Conservation (phyloP, 2,797 vertebrate genomes). For the Lophotriccus pileatus region DNA sequence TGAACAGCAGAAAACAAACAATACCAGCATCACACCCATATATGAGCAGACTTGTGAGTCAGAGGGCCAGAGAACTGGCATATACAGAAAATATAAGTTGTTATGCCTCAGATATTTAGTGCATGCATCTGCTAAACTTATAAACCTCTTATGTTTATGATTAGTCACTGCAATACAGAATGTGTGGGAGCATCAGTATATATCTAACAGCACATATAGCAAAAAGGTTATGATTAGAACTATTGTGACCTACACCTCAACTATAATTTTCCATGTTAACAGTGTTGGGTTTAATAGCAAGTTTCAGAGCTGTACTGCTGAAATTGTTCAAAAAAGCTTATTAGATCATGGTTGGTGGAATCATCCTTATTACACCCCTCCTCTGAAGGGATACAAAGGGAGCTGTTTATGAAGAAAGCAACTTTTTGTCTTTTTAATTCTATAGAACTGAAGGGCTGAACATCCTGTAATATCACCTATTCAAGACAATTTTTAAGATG, state of each 20-base stretch:
- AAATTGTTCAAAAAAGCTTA: not conserved
- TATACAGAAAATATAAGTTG: not conserved
- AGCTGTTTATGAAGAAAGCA: not conserved
- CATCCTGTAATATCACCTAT: not conserved
- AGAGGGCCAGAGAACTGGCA: not conserved
- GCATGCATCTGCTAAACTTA: not conserved
- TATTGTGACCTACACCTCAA: not conserved
- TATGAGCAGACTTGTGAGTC: not conserved
- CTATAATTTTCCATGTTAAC: not conserved
- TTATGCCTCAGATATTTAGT: not conserved
- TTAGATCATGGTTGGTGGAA: not conserved
- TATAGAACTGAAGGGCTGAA: not conserved
- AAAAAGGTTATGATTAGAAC: not conserved
- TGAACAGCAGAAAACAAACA: not conserved
- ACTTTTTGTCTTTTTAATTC: not conserved
- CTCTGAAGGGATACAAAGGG: not conserved
- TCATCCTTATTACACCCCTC: not conserved
- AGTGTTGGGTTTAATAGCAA: not conserved
- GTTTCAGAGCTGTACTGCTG: not conserved
- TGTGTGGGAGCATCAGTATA: not conserved
- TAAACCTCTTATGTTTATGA: not conserved
- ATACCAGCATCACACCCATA: not conserved
- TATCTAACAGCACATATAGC: not conserved
- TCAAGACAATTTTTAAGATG: not conserved
- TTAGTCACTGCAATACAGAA: not conserved